Base-by-base conservation (phyloP, 2,797 vertebrate species). In the Simalia tracyae region DNA sequence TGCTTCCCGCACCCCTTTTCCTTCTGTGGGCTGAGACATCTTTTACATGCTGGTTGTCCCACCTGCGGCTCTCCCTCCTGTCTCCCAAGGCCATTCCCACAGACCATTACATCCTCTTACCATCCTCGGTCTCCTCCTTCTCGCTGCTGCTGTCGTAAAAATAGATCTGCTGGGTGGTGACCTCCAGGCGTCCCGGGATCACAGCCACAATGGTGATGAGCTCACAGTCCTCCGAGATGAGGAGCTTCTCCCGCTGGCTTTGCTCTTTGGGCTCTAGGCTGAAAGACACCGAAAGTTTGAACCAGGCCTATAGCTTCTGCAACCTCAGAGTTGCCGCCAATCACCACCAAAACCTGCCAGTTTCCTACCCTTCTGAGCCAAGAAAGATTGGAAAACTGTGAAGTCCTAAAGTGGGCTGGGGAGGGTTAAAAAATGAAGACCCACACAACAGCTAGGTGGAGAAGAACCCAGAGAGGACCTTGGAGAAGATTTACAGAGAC, bases 111-210 rank as follows among this genome's bases (percentile, higher is more conserved):
- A 15, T 14, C 17, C 68, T 24, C 0, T 94, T 90, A 99, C 99
- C 99, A 96, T 99, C 99, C 92, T 99, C 99, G 0, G 99, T 99
- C 96, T 99, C 99, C 94, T 99, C 98, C 91, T 99, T 99, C 95
- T 99, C 99, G 0, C 97, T 96, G 96, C 97, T 99, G 97, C 98
- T 97, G 0, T 99, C 99, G 0, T 99, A 99, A 98, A 99, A 99
- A 95, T 99, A 99, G 54, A 99, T 94, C 61, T 99, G 98, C 81
- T 99, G 99, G 0, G 99, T 99, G 0, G 99, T 99, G 92, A 99
- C 98, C 96, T 99, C 99, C 96, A 99, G 97, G 26, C 99, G 98
- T 59, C 99, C 99, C 0, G 98, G 97, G 42, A 99, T 97, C 22
- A 99, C 98, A 0, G 98, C 99, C 96, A 99, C 98, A 0, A 98